phyloP scores from a whole-genome alignment of 1,140 invertebrate species.

The Melipona quadrifasciata region DNA sequence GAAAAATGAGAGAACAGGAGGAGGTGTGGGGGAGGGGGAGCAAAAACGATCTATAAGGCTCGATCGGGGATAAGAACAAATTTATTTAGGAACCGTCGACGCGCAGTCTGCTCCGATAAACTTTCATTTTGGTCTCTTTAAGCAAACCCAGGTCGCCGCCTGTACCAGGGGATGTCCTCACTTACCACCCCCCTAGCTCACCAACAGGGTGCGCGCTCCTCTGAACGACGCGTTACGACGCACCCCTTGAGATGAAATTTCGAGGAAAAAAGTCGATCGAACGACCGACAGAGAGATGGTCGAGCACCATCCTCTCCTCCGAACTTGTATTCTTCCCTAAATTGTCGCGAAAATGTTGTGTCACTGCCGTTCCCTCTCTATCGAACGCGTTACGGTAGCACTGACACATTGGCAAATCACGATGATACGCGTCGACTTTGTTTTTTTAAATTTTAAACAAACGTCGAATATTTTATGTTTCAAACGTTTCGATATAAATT shows the following conservation, averaged over 20 bases:
- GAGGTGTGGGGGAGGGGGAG: not conserved
- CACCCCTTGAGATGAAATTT: slow-evolving; percentile 34
- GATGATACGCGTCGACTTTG: not conserved
- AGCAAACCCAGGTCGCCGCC: slow-evolving; percentile 21
- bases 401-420: no score
- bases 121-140: slow-evolving; percentile 30
- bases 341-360: not conserved
- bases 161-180: not conserved
- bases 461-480: no score
- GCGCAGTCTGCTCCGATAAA: slow-evolving; percentile 7
- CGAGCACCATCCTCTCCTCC: no score
- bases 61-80: slow-evolving; percentile 20
- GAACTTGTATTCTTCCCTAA: not conserved
- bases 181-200: not conserved
- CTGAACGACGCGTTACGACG: not conserved
- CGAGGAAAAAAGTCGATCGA: slow-evolving; percentile 2
- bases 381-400: not conserved
- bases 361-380: not conserved
- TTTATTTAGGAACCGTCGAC: slow-evolving; percentile 40
- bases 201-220: not conserved
- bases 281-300: not conserved
- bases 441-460: not conserved
- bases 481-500: no score
- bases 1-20: not conserved
- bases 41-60: not conserved